Conservation (phyloP, 1,140 invertebrate genomes). For the Cherax destructor region DNA sequence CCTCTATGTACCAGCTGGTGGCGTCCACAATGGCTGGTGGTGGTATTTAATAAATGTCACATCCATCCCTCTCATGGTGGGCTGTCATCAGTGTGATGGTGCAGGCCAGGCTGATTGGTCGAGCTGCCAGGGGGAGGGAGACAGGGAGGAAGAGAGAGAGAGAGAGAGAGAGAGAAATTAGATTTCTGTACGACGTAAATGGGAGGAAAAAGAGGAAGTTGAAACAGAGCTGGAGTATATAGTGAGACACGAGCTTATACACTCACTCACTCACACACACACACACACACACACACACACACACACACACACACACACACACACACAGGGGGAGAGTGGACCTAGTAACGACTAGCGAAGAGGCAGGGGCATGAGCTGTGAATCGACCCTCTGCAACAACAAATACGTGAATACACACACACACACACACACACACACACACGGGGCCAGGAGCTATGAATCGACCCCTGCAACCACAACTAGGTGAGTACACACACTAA, state of each 20-base stretch:
- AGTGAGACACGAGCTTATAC: background rate
- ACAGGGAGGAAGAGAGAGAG: background rate
- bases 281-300: background rate
- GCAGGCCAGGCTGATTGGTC: background rate
- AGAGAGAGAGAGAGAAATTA: background rate
- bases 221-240: background rate
- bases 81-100: background rate
- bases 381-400: too few relatives aligned
- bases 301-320: background rate
- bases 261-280: background rate
- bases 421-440: too few relatives aligned
- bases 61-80: background rate
- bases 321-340: too few relatives aligned
- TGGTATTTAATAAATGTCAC: conserved; percentile 14
- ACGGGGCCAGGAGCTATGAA: too few relatives aligned
- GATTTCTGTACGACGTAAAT: too few relatives aligned
- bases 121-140: background rate
- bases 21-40: background rate
- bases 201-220: background rate
- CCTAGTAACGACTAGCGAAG: too few relatives aligned
- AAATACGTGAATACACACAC: too few relatives aligned
- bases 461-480: too few relatives aligned
- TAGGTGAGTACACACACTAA: too few relatives aligned
- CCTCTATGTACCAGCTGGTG: background rate
- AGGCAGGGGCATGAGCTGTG: too few relatives aligned